Evolutionary conservation across 2,113 vertebrate genomes (phyloP), one percentile per base, ranked within the genome.

Genomic region (Pseudorectes ferrugineus): DNA sequence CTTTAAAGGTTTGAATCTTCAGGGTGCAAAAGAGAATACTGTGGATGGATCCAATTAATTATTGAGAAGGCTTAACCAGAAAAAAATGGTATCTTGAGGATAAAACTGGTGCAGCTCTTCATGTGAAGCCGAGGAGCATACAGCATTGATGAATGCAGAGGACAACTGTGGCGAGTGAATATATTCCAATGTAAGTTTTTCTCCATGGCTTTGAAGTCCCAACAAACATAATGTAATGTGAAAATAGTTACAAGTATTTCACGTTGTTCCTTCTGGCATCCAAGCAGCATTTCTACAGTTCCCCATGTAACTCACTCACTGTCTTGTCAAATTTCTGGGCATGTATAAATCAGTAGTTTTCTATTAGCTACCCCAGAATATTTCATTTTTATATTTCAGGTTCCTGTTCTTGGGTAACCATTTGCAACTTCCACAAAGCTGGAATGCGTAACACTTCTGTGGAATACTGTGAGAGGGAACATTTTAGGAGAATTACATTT

Each of bases 361-460:
- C 40, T n/a, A 23, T 23, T 58, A 62, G 18, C 25, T 93, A 22
- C 10, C 23, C 35, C 11, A 14, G 29, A 58, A 46, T 85, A 48
- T 83, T 92, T 73, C 5, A 7, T 24, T 16, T 42, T 74, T 67
- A 2, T 25, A 45, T 72, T 83, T 79, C 22, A 42, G 19, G 6
- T 85, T 54, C 11, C 35, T 73, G 1, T 70, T 76, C 35, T 35
- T 18, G 18, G n/a, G 19, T 58, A 35, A 28, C 23, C 33, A 36
- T 36, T 89, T 85, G 8, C 33, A 61, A 14, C 23, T 85, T 75
- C 15, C 11, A 12, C 16, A 22, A 22, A 66, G 58, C 24, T 0
- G 6, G 18, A 52, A 38, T 7, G 1, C 2, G 0, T n/a, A 68
- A 52, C 2, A 4, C 18, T 78, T 61, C 16, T 4, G 2, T 71